Evolutionary conservation across 2,888 invertebrate genomes (phyloP), one percentile per base, ranked within the genome.

Genomic region (Tethea ocularis): DNA sequence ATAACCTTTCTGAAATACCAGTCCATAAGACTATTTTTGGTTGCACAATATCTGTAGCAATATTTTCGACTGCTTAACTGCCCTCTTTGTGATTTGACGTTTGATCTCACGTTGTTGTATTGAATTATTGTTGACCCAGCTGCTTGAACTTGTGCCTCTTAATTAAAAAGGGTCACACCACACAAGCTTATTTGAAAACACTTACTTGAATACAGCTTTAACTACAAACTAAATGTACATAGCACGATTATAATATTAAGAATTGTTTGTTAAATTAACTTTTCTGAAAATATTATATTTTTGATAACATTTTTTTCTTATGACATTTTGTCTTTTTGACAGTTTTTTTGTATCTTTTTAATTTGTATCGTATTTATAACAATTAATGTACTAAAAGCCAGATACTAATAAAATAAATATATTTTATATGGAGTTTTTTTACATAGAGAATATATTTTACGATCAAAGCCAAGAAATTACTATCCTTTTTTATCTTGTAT

Each of bases 1-100:
- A 61, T 71, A 73, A 81, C 78, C 76, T 82, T 74, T 76, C 57
- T 53, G 57, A 69, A 68, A 72, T 73, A 63, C 58, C 70, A 67
- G 61, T 51, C 59, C 46, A 59, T 58, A 57, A 61, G 57, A 55
- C 65, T 69, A 62, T 57, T 53, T 57, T 46, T 58, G 54, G 61
- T 72, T 75, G 65, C 64, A 54, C 61, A 62, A 57, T 57, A 57
- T 46, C 41, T 66, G 63, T 62, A 57, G 67, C 66, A 72, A 70
- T 64, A 52, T 61, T 64, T 65, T 67, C 17, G 38, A 60, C 63
- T 60, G 56, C 54, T 60, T 68, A 68, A 69, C 68, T 70, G 70
- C 56, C 61, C 63, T 64, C 62, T 68, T 75, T 75, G 74, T 71
- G 56, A 51, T 64, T 60, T 66, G 67, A 63, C 56, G 53, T 63